Evolutionary conservation across 2,797 vertebrate species (phyloP).

Genomic region (Molossus alvarezi): DNA sequence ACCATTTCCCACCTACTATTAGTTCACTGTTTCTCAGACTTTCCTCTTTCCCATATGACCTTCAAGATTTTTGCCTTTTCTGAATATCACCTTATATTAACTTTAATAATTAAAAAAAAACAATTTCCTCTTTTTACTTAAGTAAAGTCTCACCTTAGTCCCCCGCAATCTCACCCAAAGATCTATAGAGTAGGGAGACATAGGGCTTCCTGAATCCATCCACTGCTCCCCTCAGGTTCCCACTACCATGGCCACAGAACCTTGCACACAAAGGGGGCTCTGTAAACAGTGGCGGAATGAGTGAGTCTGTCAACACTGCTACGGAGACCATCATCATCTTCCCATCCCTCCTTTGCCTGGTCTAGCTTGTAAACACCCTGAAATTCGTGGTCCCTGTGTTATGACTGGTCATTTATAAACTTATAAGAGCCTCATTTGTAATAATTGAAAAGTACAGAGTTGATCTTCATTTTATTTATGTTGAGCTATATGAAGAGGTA

Average conservation of each 20-base stretch:
- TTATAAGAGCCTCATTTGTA: background rate
- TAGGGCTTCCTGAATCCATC: background rate
- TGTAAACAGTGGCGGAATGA: background rate
- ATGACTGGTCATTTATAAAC: background rate
- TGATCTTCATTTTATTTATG: background rate
- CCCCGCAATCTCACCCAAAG: background rate
- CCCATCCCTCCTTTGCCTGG: background rate
- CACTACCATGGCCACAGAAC: background rate
- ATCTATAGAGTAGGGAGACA: background rate
- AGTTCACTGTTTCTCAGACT: background rate
- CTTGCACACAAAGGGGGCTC: background rate
- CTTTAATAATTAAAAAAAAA: background rate
- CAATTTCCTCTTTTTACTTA: slow-evolving; percentile 18
- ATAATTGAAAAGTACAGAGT: background rate
- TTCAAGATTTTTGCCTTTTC: slow-evolving; percentile 1
- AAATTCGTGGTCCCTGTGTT: background rate
- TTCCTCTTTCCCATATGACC: background rate
- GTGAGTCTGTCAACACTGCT: background rate
- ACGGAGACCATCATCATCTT: background rate
- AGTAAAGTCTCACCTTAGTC: background rate
- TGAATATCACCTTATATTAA: background rate
- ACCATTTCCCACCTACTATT: background rate
- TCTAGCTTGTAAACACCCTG: background rate
- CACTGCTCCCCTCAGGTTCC: background rate
- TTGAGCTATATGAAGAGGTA: slow-evolving; percentile 16